Conservation (phyloP, 2,113 vertebrate species). For the Lepus europaeus region DNA sequence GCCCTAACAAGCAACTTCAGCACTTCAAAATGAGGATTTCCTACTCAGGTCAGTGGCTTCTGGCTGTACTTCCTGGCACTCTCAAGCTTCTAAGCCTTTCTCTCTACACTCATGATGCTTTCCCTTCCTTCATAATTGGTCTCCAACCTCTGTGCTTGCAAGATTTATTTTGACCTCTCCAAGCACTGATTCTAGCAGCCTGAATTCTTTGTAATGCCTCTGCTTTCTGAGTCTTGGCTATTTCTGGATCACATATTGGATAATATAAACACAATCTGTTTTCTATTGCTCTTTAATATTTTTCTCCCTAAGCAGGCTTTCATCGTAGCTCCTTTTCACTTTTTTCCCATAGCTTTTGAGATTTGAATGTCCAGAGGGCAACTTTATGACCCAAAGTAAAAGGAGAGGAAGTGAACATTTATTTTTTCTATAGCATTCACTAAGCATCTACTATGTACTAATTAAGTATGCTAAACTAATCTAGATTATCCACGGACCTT, state of each 20-base stretch:
- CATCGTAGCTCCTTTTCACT: not conserved
- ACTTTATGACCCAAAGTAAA: not conserved
- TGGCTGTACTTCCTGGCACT: not conserved
- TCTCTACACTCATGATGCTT: not conserved
- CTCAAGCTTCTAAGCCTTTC: not conserved
- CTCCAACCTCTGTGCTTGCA: not conserved
- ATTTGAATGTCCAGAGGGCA: not conserved
- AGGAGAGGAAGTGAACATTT: not conserved
- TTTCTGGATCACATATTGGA: not conserved
- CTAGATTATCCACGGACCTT: not conserved
- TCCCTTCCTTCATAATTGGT: not conserved
- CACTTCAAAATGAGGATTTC: not conserved
- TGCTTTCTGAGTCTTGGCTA: slow-evolving; percentile 1
- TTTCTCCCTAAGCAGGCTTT: not conserved
- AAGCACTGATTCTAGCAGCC: not conserved
- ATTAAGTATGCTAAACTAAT: not conserved
- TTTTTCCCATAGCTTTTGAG: not conserved
- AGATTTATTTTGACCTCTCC: not conserved
- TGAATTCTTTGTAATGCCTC: not conserved
- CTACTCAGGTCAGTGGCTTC: not conserved
- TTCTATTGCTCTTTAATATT: slow-evolving; percentile 21
- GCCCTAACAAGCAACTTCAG: not conserved
- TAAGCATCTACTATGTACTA: not conserved
- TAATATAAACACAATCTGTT: slow-evolving; percentile 35
- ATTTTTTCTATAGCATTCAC: not conserved